Conservation (phyloP, 2,113 vertebrate species). For the Ibidorhyncha struthersii region DNA sequence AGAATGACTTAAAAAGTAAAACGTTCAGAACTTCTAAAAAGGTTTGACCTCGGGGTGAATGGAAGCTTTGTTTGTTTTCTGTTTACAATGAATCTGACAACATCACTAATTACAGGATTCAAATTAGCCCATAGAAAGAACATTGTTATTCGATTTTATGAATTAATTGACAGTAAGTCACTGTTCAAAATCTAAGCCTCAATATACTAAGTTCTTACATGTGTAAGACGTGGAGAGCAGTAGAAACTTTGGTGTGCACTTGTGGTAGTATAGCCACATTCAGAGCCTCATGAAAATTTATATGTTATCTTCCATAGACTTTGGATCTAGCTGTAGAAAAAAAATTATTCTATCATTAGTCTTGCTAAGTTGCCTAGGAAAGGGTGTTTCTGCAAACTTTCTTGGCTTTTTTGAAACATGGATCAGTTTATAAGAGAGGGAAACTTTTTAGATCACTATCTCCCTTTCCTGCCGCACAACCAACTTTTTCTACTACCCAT, state of each 20-base stretch:
- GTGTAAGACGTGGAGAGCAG: not conserved
- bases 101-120: not conserved
- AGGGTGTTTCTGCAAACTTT: not conserved
- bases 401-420: accelerated
- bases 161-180: not conserved
- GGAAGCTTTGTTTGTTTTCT: not conserved
- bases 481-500: not conserved
- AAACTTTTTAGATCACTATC: not conserved
- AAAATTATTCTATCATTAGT: not conserved
- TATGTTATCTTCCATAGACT: not conserved
- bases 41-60: not conserved
- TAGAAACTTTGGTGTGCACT: not conserved
- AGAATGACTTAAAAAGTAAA: not conserved
- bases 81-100: not conserved
- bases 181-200: not conserved
- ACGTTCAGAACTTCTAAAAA: not conserved
- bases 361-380: not conserved
- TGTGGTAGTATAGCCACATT: not conserved
- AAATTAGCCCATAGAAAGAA: not conserved
- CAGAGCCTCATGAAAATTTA: not conserved
- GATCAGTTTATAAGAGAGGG: not conserved
- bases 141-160: not conserved
- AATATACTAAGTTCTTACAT: not conserved
- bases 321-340: not conserved
- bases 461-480: not conserved